These are phyloP conservation scores for Allygus modestus DNA, from an alignment of 2,888 invertebrate genomes.

Conservation along the genomic window DNA sequence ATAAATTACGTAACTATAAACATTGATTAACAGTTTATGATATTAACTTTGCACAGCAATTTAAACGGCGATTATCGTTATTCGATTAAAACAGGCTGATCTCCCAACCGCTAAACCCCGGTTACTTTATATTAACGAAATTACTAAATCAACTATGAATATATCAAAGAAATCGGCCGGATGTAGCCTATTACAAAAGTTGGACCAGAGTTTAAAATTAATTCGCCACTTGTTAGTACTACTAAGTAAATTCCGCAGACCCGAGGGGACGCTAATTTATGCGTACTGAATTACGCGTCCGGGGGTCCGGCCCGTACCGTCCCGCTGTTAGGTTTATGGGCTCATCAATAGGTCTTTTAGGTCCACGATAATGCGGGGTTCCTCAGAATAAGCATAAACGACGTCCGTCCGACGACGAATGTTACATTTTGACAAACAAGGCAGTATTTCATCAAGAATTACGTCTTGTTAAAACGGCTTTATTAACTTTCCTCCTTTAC, in stretches of 20 bases:
- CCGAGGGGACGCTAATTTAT: neutral
- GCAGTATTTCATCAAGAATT: conserved; percentile 42
- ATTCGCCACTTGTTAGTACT: neutral
- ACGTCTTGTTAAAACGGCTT: conserved; percentile 39
- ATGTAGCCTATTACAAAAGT: neutral
- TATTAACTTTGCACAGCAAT: too few relatives aligned
- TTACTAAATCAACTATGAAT: too few relatives aligned
- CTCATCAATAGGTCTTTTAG: conserved; percentile 36
- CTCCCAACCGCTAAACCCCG: too few relatives aligned
- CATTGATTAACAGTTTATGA: too few relatives aligned
- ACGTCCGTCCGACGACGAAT: conserved; percentile 6
- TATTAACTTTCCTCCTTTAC: conserved; percentile 25
- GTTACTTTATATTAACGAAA: too few relatives aligned
- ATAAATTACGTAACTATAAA: too few relatives aligned
- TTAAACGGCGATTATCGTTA: too few relatives aligned
- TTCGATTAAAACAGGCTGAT: too few relatives aligned
- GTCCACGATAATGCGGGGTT: conserved; percentile 18
- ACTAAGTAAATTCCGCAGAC: neutral
- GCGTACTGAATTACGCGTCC: conserved; percentile 16
- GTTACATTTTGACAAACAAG: conserved; percentile 38
- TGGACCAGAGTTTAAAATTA: neutral
- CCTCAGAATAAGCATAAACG: conserved; percentile 20
- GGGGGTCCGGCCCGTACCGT: neutral
- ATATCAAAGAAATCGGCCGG: neutral
- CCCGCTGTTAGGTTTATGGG: conserved; percentile 12